Evolutionary conservation across 2,888 invertebrate genomes (phyloP).

Genomic region (Adelognathus sp.): DNA sequence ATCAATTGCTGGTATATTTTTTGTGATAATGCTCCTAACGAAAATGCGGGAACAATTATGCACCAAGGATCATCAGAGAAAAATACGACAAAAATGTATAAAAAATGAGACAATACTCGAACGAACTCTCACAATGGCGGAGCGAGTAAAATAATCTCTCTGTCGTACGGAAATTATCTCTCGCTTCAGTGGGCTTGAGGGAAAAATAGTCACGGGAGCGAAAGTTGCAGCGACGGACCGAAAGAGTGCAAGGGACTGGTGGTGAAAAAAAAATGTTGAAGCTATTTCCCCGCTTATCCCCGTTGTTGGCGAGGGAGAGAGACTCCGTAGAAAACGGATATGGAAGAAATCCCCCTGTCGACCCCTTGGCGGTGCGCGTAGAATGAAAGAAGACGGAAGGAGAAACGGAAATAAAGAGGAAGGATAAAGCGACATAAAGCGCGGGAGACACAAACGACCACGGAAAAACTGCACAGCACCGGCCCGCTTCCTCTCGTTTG

Average conservation of each 20-base stretch:
- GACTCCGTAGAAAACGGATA: conserved; percentile 18
- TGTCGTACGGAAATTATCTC: conserved; percentile 47
- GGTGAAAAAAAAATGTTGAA: conserved; percentile 57
- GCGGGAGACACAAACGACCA: conserved; percentile 35
- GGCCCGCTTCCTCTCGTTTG: conserved; percentile 23
- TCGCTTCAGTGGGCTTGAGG: conserved; percentile 26
- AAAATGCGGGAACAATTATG: conserved; percentile 41
- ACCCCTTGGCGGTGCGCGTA: not conserved
- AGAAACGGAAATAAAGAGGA: conserved; percentile 45
- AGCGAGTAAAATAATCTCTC: conserved; percentile 51
- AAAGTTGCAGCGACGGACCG: conserved; percentile 49
- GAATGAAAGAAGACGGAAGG: conserved; percentile 27
- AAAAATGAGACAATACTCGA: conserved; percentile 17
- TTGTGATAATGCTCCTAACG: conserved; percentile 53
- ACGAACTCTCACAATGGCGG: conserved; percentile 21
- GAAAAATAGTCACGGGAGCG: conserved; percentile 43
- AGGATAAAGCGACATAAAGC: conserved; percentile 25
- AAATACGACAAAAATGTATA: conserved; percentile 3
- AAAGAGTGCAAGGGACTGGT: too few species aligned
- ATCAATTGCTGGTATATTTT: conserved; percentile 41
- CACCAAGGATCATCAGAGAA: not conserved
- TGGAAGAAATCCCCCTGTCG: not conserved
- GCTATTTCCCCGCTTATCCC: conserved; percentile 46
- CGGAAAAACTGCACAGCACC: conserved; percentile 28
- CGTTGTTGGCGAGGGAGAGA: conserved; percentile 30